These are phyloP conservation scores for Manis crassicaudata DNA, from an alignment of 2,797 vertebrate genomes.

Conservation along the genomic window DNA sequence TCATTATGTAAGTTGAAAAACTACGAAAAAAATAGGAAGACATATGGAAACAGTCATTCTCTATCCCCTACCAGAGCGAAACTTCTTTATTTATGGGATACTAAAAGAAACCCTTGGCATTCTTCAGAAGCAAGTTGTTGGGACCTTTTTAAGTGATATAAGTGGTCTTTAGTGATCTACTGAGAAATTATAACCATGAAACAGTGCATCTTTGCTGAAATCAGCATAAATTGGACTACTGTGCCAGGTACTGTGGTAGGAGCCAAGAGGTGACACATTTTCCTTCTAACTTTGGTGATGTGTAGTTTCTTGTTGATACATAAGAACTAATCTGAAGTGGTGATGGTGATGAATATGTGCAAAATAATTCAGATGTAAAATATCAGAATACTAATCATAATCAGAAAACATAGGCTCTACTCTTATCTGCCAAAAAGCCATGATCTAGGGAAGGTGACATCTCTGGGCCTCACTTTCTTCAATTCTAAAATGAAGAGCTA, in stretches of 20 bases:
- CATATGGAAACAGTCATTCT: background rate
- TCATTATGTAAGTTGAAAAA: background rate
- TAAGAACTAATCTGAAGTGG: background rate
- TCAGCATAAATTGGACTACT: background rate
- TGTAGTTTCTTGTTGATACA: background rate
- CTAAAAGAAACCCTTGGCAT: background rate
- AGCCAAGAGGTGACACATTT: background rate
- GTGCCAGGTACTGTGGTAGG: background rate
- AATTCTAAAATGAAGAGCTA: background rate
- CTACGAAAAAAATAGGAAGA: background rate
- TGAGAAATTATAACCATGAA: background rate
- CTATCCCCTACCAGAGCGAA: background rate
- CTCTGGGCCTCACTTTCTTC: slow-evolving; percentile 15
- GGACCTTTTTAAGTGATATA: background rate
- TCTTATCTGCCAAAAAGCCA: background rate
- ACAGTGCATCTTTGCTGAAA: background rate
- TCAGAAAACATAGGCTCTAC: background rate
- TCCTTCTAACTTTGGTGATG: background rate
- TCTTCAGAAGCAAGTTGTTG: background rate
- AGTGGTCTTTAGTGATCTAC: background rate
- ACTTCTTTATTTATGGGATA: background rate
- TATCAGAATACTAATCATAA: background rate
- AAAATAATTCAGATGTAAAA: slow-evolving; percentile 17
- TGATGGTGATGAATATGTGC: background rate
- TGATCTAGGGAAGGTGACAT: background rate